Base-by-base conservation (phyloP, 2,888 invertebrate genomes). In the Gryllus longicercus region DNA sequence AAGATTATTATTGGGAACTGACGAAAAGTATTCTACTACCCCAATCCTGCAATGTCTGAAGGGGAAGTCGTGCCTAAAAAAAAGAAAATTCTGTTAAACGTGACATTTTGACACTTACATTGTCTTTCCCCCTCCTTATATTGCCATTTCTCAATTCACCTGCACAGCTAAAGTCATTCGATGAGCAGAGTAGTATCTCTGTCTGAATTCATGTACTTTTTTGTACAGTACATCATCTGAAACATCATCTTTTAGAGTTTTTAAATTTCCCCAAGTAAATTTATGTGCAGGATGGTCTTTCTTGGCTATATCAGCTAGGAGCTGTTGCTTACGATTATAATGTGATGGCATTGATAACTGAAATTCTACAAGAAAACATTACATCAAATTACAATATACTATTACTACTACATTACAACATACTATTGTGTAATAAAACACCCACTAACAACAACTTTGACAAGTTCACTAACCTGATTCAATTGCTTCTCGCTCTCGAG, bases 81-180 rank as follows among this genome's bases (percentile, higher is more conserved):
- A 18, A n/a, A 4, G 0, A 38, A 38, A 38, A 8, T 38, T 38
- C 38, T 38, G 38, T 83, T 86, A 86, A 14, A 50, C 51, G n/a
- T 23, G 77, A 75, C 38, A 21, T 78, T 51, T 14, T 78, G 50
- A 78, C 11, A 38, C 49, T 38, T n/a, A 51, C 18, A 16, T 78
- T n/a, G 25, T 25, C 10, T 23, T 23, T 10, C 25, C 23, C 1
- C 11, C 63, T n/a, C 10, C 14, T 63, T 63, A n/a, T 38, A 12
- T n/a, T 12, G 8, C 18, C 75, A 75, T 18, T 11, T 51, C n/a
- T 12, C 76, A 81, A 2, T 86, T 85, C 51, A 93, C 93, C 88
- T 96, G 95, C 25, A 96, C 90, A 76, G 94, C 94, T 3, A 97
- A 87, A 12, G 94, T 96, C 96, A 97, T 97, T 83, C 94, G 90